phyloP scores from a whole-genome alignment of 2,888 invertebrate species.

The Melieria omissa region DNA sequence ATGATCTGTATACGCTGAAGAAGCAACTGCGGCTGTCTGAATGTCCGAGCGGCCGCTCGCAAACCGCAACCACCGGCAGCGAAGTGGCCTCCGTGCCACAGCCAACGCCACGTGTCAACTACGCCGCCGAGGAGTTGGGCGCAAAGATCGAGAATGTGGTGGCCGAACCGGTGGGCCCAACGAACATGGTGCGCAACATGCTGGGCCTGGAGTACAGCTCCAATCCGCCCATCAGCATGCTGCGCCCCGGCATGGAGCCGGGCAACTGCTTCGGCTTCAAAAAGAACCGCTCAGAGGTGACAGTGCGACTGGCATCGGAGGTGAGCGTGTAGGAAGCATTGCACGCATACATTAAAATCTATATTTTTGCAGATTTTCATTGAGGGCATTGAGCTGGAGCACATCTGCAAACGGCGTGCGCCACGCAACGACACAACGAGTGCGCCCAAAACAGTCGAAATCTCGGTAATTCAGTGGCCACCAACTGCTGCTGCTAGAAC shows the following conservation, averaged over 20 bases:
- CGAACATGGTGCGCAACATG: conserved; percentile 44
- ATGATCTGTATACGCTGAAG: conserved; percentile 54
- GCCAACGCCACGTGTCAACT: conserved; percentile 48
- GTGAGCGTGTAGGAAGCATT: conserved; percentile 21
- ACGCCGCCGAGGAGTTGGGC: conserved; percentile 55
- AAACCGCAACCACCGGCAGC: neutral
- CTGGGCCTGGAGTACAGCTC: conserved; percentile 52
- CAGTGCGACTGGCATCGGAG: conserved; percentile 48
- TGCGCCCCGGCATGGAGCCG: conserved; percentile 48
- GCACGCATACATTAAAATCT: neutral
- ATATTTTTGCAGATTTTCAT: conserved; percentile 44
- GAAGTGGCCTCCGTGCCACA: neutral
- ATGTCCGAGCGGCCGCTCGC: conserved; percentile 24
- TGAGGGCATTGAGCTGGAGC: conserved; percentile 50
- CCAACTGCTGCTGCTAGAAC: too few species aligned
- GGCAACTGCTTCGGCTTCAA: conserved; percentile 56
- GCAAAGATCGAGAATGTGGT: conserved; percentile 48
- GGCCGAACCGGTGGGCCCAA: conserved; percentile 49
- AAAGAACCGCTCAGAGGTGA: conserved; percentile 47
- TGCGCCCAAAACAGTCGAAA: conserved; percentile 56
- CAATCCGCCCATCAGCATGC: conserved; percentile 56
- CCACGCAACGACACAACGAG: conserved; percentile 49
- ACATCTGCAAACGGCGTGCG: conserved; percentile 51
- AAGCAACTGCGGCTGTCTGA: conserved; percentile 42
- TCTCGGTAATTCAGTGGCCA: conserved; percentile 48